Base-by-base conservation (phyloP, 2,888 invertebrate genomes). In the Drosophila fungiperda region DNA sequence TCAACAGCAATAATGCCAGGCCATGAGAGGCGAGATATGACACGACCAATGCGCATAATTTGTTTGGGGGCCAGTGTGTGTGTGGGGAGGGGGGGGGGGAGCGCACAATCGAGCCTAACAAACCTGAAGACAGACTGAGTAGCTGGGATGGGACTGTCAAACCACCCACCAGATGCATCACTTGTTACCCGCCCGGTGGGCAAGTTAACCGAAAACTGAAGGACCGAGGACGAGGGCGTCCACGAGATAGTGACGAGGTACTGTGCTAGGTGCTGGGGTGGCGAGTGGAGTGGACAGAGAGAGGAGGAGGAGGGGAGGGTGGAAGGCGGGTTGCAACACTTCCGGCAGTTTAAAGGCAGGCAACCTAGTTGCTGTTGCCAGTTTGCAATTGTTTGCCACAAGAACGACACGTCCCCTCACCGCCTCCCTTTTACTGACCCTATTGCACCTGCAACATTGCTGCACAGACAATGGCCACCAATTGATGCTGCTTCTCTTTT, bases 381-480 rank as follows among this genome's bases (percentile, higher is more conserved):
- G 72, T 68, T 83, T 83, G 68, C 85, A 77, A 81, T 78, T 86
- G 83, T 88, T 78, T 82, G 78, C 42, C 68, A 66, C 68, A 87
- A 81, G 84, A 86, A 69, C 66, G 68, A 45, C 38, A 50, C 11
- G 33, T 32, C 64, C 50, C 32, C 20, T 11, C 50, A 26, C 40
- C 52, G 11, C 20, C 33, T 6, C 32, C 45, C 36, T 26, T 23
- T 15, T n/a, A 29, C 38, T 68, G 55, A 68, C 68, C 68, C 65
- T 70, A 52, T 58, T 77, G 78, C 72, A 68, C 65, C 64, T 68
- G 77, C 83, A 70, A 52, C 67, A 55, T 5, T 26, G 55, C 59
- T 58, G 62, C 64, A 64, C 53, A 84, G 82, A 89, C 89, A 86
- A 89, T 87, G 73, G 87, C 71, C 89, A 87, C 71, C 89, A 87